phyloP scores from a whole-genome alignment of 2,113 vertebrate genomes.

The Erythrolamprus reginae region DNA sequence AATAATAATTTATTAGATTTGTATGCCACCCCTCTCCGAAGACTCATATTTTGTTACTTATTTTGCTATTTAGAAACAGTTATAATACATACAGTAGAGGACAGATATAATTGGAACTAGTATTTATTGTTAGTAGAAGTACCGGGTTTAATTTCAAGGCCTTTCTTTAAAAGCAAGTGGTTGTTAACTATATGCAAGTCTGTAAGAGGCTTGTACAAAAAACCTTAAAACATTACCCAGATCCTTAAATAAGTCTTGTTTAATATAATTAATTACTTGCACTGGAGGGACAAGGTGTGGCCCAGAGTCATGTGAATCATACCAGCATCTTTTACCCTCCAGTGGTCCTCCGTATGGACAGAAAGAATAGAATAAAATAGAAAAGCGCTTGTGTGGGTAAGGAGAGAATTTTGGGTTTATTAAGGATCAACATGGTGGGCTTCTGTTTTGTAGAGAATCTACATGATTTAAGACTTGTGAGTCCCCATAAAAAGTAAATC shows the following conservation, averaged over 20 bases:
- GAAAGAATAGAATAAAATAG: neutral
- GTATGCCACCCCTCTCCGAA: too few relatives aligned
- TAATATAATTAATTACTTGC: neutral
- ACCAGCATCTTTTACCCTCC: neutral
- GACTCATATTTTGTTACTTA: too few relatives aligned
- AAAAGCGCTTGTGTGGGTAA: neutral
- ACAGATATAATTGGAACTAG: constrained; percentile 13
- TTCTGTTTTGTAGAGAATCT: neutral
- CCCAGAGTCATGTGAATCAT: neutral
- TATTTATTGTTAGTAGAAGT: neutral
- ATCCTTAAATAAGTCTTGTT: neutral
- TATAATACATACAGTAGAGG: neutral
- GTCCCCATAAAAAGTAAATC: neutral
- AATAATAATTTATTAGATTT: too few relatives aligned
- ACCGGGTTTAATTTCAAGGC: neutral
- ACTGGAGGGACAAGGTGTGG: neutral
- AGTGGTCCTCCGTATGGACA: neutral
- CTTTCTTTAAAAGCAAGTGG: neutral
- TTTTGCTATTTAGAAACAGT: neutral
- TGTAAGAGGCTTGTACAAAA: neutral
- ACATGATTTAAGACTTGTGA: neutral
- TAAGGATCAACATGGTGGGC: neutral
- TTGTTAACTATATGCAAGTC: neutral
- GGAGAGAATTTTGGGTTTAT: neutral
- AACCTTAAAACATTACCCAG: neutral